A percentile compares a stretch with the other conserved stretches of the same genome.
These are phyloP conservation scores for Tetraodon nigroviridis DNA, from an alignment of 2,113 vertebrate species.

Conservation along the genomic window DNA sequence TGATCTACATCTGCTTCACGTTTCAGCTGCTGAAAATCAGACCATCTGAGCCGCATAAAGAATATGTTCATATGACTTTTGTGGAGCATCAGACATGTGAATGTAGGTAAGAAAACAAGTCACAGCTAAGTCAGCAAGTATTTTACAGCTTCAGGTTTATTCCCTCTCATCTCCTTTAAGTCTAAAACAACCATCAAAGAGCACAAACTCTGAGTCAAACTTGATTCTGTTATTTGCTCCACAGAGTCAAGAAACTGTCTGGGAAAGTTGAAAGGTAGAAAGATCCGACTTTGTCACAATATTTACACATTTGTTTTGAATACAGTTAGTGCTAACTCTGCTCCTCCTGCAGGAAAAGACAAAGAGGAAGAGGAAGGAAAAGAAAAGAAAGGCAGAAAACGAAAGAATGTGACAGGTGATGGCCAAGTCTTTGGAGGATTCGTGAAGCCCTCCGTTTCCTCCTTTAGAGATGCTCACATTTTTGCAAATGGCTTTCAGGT, in stretches of 20 bases:
- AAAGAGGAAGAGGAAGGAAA: constrained; percentile 68
- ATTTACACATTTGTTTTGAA: not conserved
- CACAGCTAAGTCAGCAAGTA: not conserved
- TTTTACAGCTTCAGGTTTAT: not conserved
- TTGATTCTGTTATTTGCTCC: constrained; percentile 22
- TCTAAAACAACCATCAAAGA: too few species aligned
- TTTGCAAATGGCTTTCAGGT: constrained; percentile 53
- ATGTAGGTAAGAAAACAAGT: constrained; percentile 77
- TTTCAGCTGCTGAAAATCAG: constrained; percentile 76
- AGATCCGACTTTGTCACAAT: not conserved
- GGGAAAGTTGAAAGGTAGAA: constrained; percentile 69
- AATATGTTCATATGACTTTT: constrained; percentile 80
- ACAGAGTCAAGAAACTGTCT: constrained; percentile 67
- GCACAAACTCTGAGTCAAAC: too few species aligned
- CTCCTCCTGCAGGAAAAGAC: constrained; percentile 55
- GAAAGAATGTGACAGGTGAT: constrained; percentile 74
- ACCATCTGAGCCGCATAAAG: constrained; percentile 67
- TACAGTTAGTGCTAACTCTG: not conserved
- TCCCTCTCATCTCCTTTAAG: too few species aligned
- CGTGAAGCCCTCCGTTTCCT: not conserved
- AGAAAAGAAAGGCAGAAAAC: constrained; percentile 71
- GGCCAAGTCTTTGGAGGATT: not conserved
- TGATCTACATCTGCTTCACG: constrained; percentile 16
- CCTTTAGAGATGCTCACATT: not conserved
- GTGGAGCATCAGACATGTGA: constrained; percentile 80